Percentiles rank a stretch among this genome's conserved stretches.
Evolutionary conservation across 2,113 vertebrate species (phyloP).

Genomic region (Daubentonia madagascariensis): DNA sequence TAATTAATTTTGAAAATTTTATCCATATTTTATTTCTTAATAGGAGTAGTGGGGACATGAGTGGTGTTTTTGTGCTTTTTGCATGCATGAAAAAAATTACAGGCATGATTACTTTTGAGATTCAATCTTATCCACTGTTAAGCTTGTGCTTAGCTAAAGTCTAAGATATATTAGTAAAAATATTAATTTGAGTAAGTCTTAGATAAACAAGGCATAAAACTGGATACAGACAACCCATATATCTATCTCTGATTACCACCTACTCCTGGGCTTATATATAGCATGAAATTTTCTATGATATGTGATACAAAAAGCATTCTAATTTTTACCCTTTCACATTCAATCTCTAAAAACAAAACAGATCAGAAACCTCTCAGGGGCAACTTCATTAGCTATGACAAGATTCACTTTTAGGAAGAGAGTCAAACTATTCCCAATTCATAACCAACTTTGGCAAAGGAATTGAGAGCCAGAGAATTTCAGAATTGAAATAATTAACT

Average conservation of each 20-base stretch:
- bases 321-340: neutral
- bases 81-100: neutral
- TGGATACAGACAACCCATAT: neutral
- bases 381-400: neutral
- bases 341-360: constrained; percentile 14
- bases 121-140: neutral
- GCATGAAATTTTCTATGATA: neutral
- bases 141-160: neutral
- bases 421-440: neutral
- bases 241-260: neutral
- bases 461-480: neutral
- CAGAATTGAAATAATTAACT: neutral
- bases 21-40: neutral
- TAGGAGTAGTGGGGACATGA: neutral
- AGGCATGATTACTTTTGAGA: neutral
- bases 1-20: neutral
- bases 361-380: neutral
- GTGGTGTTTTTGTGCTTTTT: neutral
- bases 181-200: neutral
- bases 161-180: neutral
- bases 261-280: neutral
- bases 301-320: neutral
- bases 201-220: neutral
- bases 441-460: constrained; percentile 18
- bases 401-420: neutral